Base-by-base conservation (phyloP, 23 tunicate genomes). In the Oikopleura dioica region DNA sequence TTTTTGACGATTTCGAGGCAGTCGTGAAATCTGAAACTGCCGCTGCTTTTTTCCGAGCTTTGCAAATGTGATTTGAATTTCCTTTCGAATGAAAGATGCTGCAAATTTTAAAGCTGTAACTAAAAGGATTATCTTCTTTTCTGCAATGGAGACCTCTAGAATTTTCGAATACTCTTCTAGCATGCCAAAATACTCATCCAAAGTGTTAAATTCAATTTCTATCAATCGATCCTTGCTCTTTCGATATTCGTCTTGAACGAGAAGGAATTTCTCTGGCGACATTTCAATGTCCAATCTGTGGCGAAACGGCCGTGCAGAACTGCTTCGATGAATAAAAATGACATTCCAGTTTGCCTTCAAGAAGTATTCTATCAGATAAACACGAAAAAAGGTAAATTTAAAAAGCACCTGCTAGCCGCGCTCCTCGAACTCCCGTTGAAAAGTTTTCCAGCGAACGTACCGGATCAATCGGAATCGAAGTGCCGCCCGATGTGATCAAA, bases 371-470 rank as follows among this genome's bases (percentile, higher is more conserved):
- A n/a, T n/a, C n/a, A n/a, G n/a, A n/a, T n/a, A n/a, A n/a, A n/a
- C n/a, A n/a, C n/a, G n/a, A n/a, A n/a, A n/a, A n/a, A n/a, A n/a
- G n/a, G n/a, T n/a, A n/a, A n/a, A n/a, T n/a, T n/a, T n/a, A n/a
- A n/a, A n/a, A n/a, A n/a, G n/a, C n/a, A n/a, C n/a, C n/a, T 21
- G 55, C 55, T 21, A 44, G 21, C 9, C 55, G 55, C n/a, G 97
- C 82, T 36, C 97, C 97, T 67, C 97, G 80, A 38, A 68, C 37
- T 35, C 97, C 97, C 37, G 84, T 91, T 79, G 92, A 84, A 50
- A 91, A 91, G 79, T 91, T 91, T 36, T 91, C 97, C 35, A 91
- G 59, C 58, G 35, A 63, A 21, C 97, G 77, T 1, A 91, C 86
- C 0, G 78, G 32, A 68, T 91, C 97, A 76, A 91, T 38, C 21